Percentiles rank a stretch among this genome's conserved stretches.
Conservation (phyloP, 2,888 invertebrate species). For the Machimus atricapillus region DNA sequence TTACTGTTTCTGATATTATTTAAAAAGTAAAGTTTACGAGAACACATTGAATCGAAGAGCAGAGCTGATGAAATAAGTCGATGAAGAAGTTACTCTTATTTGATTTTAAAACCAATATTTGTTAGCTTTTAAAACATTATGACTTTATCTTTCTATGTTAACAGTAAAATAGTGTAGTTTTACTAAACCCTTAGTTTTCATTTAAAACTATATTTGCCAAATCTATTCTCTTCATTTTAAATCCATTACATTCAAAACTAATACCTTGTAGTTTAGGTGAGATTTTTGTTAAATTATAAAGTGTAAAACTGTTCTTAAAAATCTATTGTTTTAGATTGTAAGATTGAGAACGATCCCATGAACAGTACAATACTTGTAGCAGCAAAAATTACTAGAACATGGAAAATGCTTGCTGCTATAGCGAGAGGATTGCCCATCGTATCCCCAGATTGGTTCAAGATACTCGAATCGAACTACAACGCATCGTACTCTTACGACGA, state of each 20-base stretch:
- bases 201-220: neutral
- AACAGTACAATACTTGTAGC: slow-evolving; percentile 67
- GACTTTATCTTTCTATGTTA: neutral
- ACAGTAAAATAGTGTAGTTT: neutral
- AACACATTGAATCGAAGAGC: too few relatives aligned
- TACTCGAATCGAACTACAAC: neutral
- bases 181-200: neutral
- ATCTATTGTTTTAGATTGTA: slow-evolving; percentile 63
- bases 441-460: slow-evolving; percentile 51
- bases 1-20: too few relatives aligned
- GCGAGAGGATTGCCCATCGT: slow-evolving; percentile 70
- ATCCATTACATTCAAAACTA: neutral
- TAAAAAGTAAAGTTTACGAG: too few relatives aligned
- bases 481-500: slow-evolving; percentile 51
- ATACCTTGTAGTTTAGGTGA: neutral
- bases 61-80: too few relatives aligned
- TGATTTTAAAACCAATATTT: neutral
- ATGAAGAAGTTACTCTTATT: too few relatives aligned
- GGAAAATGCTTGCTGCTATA: slow-evolving; percentile 68
- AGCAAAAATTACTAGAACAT: slow-evolving; percentile 66
- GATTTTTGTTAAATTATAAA: neutral
- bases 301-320: neutral
- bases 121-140: neutral
- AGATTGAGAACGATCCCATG: slow-evolving; percentile 63
- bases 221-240: too few relatives aligned